Percentiles rank a stretch among this genome's conserved stretches.
Evolutionary conservation across 2,797 vertebrate species (phyloP).

Genomic region (Spheniscus humboldti): DNA sequence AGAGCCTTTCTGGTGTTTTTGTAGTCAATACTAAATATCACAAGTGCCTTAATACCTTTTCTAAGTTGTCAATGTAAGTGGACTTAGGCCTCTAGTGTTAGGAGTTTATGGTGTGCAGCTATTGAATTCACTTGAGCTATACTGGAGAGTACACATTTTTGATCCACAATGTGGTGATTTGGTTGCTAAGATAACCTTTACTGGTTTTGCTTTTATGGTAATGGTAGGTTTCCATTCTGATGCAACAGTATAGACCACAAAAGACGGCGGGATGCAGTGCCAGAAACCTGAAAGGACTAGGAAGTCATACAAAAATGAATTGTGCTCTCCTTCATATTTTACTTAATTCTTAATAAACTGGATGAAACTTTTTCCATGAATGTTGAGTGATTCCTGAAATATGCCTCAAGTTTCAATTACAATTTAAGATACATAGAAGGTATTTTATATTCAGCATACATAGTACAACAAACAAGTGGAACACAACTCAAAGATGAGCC

Average conservation of each 20-base stretch:
- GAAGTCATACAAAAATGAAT: background rate
- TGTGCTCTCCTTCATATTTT: background rate
- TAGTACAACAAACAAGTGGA: background rate
- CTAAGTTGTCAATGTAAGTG: background rate
- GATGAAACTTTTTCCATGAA: background rate
- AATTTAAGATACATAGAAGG: background rate
- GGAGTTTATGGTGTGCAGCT: background rate
- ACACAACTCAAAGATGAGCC: background rate
- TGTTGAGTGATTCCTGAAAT: background rate
- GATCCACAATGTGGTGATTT: background rate
- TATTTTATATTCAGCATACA: background rate
- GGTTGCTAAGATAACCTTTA: background rate
- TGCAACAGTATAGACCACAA: background rate
- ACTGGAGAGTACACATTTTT: background rate
- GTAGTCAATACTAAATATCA: background rate
- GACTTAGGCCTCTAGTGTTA: background rate
- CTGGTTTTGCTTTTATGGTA: background rate
- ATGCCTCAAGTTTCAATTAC: background rate
- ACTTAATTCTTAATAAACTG: background rate
- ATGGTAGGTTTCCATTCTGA: background rate
- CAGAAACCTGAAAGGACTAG: background rate
- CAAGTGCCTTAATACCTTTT: background rate
- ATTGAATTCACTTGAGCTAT: background rate
- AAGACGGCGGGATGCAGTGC: background rate
- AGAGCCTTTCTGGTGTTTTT: background rate